Base-by-base conservation (phyloP, 37 sponge, comb jelly and placozoan genomes). In the Halichondria panicea region DNA sequence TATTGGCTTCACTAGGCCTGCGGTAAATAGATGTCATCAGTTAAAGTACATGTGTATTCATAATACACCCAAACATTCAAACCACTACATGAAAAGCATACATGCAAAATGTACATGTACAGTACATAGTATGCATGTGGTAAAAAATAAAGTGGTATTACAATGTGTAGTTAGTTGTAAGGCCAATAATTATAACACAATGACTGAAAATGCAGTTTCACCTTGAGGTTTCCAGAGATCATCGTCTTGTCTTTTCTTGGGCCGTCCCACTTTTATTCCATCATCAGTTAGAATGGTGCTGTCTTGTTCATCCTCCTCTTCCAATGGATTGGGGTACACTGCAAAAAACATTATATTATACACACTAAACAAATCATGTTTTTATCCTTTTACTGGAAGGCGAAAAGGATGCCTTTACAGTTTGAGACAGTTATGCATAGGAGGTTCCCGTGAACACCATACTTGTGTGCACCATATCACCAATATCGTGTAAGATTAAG, bases 141-240 rank as follows among this genome's bases (percentile, higher is more conserved):
- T 48, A 48, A 18, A 18, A 48, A 15, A 15, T 48, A 48, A 48
- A 59, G 25, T 59, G 12, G 25, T 24, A 59, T 59, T 25, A 13
- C 22, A 60, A 8, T 27, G n/a, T 21, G 22, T 60, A 21, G 62
- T 25, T 21, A 64, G 9, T 27, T 64, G 39, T 25, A 11, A 34
- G 65, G 9, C 9, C 4, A 15, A 8, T 64, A 21, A 48, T 15
- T 15, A 48, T 48, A 48, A 15, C 52, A 48, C 52, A 48, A 48
- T 11, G 13, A 48, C 52, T 18, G 66, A 37, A 65, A 35, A 7
- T 9, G 41, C 4, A 36, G 33, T 21, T 33, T 45, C 7, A 82
- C 82, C 82, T 55, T 68, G 43, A 41, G 82, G 82, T 24, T 15
- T 82, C 82, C 82, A 82, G 1, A 82, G 44, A 22, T 71, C 73